Evolutionary conservation across 2,888 invertebrate species (phyloP), one percentile per base, ranked within the genome.

Genomic region (Acanthococcus lagerstroemiae): DNA sequence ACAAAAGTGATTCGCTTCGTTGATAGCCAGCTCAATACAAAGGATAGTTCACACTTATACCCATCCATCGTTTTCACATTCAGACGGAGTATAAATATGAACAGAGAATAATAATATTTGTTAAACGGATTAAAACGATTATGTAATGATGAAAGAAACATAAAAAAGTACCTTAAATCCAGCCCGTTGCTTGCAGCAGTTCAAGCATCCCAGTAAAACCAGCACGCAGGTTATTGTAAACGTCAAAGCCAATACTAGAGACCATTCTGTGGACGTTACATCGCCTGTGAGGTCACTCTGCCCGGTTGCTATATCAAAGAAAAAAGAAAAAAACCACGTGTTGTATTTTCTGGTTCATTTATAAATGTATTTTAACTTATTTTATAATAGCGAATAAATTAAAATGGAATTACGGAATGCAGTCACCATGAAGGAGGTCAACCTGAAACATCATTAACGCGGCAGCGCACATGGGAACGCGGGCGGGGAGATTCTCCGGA

Each of bases 111-210:
- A n/a, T n/a, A n/a, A n/a, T n/a, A n/a, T n/a, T n/a, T n/a, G n/a
- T n/a, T n/a, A n/a, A n/a, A n/a, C n/a, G n/a, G n/a, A n/a, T n/a
- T n/a, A n/a, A n/a, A n/a, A n/a, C n/a, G n/a, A n/a, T n/a, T n/a
- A n/a, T n/a, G n/a, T n/a, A n/a, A n/a, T n/a, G n/a, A 17, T 45
- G 6, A 45, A 45, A 45, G 4, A 45, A 19, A 19, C 15, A 15
- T n/a, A 7, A 15, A 45, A 45, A 52, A 21, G n/a, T 45, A 65
- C 65, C 55, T 65, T 65, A 22, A 65, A 65, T 54, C 65, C 65
- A 21, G 65, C 55, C 6, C 65, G 65, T 55, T 65, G 55, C 37
- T 46, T 55, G 46, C 65, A 65, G 48, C 65, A 65, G 45, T 54
- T 65, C n/a, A 65, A 45, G n/a, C 65, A 65, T 26, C 65, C 65